phyloP scores from a whole-genome alignment of 2,888 invertebrate species.

The Trissolcus japonicus region DNA sequence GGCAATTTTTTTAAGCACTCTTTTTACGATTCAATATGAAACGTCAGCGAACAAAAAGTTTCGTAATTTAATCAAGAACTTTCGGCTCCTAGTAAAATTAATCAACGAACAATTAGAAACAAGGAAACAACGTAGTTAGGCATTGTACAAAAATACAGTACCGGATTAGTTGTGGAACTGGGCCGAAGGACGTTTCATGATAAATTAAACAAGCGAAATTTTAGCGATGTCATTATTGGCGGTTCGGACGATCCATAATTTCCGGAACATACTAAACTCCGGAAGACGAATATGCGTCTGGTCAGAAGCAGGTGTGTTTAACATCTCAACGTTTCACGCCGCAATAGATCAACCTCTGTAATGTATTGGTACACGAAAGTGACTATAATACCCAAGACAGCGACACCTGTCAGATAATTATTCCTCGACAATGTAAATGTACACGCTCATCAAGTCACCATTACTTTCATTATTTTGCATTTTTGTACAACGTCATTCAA shows the following conservation, averaged over 20 bases:
- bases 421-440: constrained; percentile 29
- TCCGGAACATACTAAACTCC: constrained; percentile 45
- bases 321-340: constrained; percentile 50
- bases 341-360: constrained; percentile 48
- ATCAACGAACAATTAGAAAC: too few species aligned
- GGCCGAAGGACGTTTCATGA: too few species aligned
- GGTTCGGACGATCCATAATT: constrained; percentile 24
- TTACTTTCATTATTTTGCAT: constrained; percentile 24
- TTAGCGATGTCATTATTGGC: too few species aligned
- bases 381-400: constrained; percentile 23
- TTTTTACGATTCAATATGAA: too few species aligned
- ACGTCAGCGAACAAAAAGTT: too few species aligned
- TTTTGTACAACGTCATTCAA: not conserved
- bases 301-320: constrained; percentile 57
- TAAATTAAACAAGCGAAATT: too few species aligned
- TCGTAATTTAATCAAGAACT: too few species aligned
- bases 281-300: constrained; percentile 46
- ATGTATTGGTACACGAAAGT: constrained; percentile 18
- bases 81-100: too few species aligned
- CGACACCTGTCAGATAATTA: constrained; percentile 53
- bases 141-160: too few species aligned
- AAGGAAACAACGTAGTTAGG: too few species aligned
- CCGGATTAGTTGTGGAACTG: too few species aligned
- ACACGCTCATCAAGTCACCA: constrained; percentile 18
- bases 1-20: too few species aligned